These are phyloP conservation scores for Dryoscopus gambensis DNA, from an alignment of 2,113 vertebrate genomes.

Conservation along the genomic window DNA sequence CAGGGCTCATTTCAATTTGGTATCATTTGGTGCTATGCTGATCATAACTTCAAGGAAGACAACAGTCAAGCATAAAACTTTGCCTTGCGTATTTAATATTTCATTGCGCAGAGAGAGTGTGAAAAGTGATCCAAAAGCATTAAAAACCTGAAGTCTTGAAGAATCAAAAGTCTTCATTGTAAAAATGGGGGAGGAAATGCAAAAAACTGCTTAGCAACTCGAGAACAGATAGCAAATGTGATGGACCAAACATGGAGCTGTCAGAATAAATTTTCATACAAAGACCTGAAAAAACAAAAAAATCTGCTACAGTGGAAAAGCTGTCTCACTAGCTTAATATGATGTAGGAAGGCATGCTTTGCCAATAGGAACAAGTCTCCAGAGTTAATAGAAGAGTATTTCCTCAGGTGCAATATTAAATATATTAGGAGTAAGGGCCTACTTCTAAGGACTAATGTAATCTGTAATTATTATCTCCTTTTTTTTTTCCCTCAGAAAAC, in stretches of 20 bases:
- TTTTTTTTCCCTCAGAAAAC: not conserved
- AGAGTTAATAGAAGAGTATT: not conserved
- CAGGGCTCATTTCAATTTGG: not conserved
- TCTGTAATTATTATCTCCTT: not conserved
- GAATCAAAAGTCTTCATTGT: not conserved
- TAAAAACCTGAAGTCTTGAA: not conserved
- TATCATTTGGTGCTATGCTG: not conserved
- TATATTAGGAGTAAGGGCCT: not conserved
- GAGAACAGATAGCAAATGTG: not conserved
- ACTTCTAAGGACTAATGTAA: not conserved
- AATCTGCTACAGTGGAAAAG: not conserved
- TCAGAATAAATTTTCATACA: conserved; percentile 5
- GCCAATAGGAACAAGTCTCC: not conserved
- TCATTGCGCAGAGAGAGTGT: not conserved
- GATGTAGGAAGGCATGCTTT: not conserved
- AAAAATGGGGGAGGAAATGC: not conserved
- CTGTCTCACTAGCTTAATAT: not conserved
- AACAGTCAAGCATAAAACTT: not conserved
- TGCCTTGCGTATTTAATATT: not conserved
- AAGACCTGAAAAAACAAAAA: not conserved
- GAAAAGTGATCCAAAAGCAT: not conserved
- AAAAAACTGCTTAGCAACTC: not conserved
- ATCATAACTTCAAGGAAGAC: not conserved
- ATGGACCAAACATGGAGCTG: not conserved
- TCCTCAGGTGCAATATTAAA: not conserved